Evolutionary conservation across 1,140 invertebrate species (phyloP), one percentile per base, ranked within the genome.

Genomic region (Chelonus insularis): DNA sequence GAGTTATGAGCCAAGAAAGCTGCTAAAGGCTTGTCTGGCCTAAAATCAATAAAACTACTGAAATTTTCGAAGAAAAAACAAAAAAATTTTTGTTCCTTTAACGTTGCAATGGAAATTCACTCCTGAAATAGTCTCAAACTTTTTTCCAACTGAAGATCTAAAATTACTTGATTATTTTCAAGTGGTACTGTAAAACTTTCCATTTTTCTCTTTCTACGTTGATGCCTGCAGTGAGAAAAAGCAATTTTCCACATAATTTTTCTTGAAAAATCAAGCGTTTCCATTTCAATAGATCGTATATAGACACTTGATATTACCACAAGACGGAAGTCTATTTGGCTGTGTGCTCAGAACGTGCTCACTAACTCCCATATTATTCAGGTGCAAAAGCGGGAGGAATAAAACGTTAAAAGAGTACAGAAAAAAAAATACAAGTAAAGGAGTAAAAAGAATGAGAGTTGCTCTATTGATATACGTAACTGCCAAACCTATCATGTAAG

Each of bases 301-400:
- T n/a, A 61, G 59, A 61, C 59, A 61, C 59, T 61, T 25, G 59
- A 61, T 54, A 61, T 54, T 54, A 61, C 50, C 50, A 41, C 37
- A 36, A 61, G 39, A 61, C 50, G 59, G 59, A 61, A 61, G 59
- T 64, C 57, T 60, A 64, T 60, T 64, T 55, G 62, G 57, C 57
- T 37, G 39, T 47, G 62, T 48, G 51, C 43, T 48, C 6, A 12
- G 25, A 34, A 50, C 57, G 62, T 64, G 62, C 62, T 56, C 51
- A 20, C 32, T 43, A 36, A 62, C 54, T 55, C 16, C 21, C 48
- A 16, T 34, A 34, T 54, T 47, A 50, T 37, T 29, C 25, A 16
- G 12, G 12, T 14, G 18, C n/a, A 4, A 21, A 18, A 57, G 32
- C 39, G 16, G 32, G 18, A 48, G 43, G 29, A 34, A 36, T n/a